Evolutionary conservation across 2,113 vertebrate genomes (phyloP).

Genomic region (Montifringilla adamsi): DNA sequence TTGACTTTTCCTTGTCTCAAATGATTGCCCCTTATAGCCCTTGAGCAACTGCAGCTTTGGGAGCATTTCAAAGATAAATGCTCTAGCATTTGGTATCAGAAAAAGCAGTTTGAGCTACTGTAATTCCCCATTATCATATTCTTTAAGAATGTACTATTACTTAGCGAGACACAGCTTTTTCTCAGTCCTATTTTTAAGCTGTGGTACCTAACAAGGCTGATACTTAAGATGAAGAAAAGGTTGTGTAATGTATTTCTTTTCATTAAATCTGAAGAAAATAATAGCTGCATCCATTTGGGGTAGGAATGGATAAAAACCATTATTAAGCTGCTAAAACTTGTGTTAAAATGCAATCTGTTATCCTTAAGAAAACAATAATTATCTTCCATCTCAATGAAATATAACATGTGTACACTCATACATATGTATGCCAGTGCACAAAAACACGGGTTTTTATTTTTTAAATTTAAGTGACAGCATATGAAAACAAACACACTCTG

Average conservation of each 20-base stretch:
- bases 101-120: neutral
- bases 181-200: neutral
- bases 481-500: neutral
- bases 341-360: neutral
- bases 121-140: neutral
- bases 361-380: neutral
- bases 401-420: neutral
- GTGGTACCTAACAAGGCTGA: neutral
- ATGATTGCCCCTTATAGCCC: neutral
- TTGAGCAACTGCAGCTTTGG: neutral
- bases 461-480: neutral
- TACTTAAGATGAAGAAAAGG: neutral
- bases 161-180: neutral
- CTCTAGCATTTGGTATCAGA: neutral
- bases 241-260: neutral
- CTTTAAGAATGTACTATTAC: neutral
- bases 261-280: neutral
- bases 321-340: neutral
- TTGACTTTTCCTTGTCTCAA: conserved; percentile 20
- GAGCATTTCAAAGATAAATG: conserved; percentile 32
- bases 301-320: neutral
- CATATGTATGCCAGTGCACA: neutral
- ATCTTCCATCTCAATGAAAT: neutral
- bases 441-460: neutral
- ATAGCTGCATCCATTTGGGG: neutral